Evolutionary conservation across 2,797 vertebrate species (phyloP), one percentile per base, ranked within the genome.

Genomic region (Lacerta bilineata): DNA sequence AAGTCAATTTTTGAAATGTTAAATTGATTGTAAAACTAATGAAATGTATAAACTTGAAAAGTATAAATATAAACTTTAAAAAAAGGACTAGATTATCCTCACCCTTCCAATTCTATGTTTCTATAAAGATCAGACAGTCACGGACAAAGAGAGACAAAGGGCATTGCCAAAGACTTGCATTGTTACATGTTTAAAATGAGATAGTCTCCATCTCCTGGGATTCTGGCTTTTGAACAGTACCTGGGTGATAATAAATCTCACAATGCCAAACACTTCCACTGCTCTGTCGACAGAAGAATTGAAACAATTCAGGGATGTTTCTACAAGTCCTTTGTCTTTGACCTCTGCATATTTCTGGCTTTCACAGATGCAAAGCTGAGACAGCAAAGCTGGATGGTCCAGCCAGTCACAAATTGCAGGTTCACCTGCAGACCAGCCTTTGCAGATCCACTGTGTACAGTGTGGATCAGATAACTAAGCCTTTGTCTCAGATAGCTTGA

Each of bases 211-310:
- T 66, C 76, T 74, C 33, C 9, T 13, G 79, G 78, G 77, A 17
- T 75, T 82, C 90, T 89, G 59, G 17, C 36, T 79, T 94, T 76
- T 88, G 80, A 93, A 87, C 90, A 76, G 59, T 89, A 90, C 91
- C 80, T 41, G 79, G 7, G 72, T 81, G 79, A 75, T 84, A 93
- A 89, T 93, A 95, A 94, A 93, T 92, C 83, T 92, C 88, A 86
- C 86, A 91, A 75, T 27, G 69, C 83, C 85, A 61, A 94, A 91
- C 33, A 90, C 85, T 36, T 66, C 83, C 75, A 88, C 72, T 0
- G 0, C 7, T 91, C n/a, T 90, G 85, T 74, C 94, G 91, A 89
- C 92, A 92, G 2, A 89, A 74, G 90, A 91, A 91, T 89, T 90
- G 90, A 91, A 84, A 90, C 71, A 84, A 92, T 90, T 93, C 89